Evolutionary conservation across 2,797 vertebrate genomes (phyloP), one percentile per base, ranked within the genome.

Genomic region (Naso thynnoides): DNA sequence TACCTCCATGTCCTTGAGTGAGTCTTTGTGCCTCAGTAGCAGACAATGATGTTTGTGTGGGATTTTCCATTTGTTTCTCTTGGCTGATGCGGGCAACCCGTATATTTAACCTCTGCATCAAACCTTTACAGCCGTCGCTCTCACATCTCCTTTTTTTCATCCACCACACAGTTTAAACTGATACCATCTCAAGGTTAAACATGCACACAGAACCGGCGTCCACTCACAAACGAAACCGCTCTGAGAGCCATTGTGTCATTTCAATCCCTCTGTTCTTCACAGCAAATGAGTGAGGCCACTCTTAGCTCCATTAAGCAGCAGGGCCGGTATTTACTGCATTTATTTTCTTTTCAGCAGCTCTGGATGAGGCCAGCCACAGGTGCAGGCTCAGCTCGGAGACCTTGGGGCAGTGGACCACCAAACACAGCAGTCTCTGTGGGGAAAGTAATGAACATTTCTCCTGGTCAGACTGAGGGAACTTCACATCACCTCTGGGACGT

Each of bases 71-170:
- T 81, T 52, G 70, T 85, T 89, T 90, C 83, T 81, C 70, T 72
- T 39, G 16, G 50, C 42, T 47, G 78, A 89, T 90, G 91, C 83
- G 89, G 89, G 87, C 77, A 69, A 74, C 91, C 89, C 81, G 78
- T 82, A 91, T 86, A 83, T 89, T 89, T 86, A 91, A 91, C 85
- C 88, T 88, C 66, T 73, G 66, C 85, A 63, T 73, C 84, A 86
- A 88, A 80, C 74, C 77, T 79, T 76, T 80, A 50, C 76, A 76
- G 70, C 73, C 60, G 15, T 14, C 39, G 49, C 73, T 62, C 70
- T 83, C 73, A 70, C 74, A 64, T 70, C 78, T 68, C 36, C 31
- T 50, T 63, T 38, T 50, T 55, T 54, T 50, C 23, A 53, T 52
- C n/a, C 26, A 21, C 44, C 73, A 23, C 67, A 31, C 70, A 53